Conservation (phyloP, 2,888 invertebrate species). For the Euplexia lucipara region DNA sequence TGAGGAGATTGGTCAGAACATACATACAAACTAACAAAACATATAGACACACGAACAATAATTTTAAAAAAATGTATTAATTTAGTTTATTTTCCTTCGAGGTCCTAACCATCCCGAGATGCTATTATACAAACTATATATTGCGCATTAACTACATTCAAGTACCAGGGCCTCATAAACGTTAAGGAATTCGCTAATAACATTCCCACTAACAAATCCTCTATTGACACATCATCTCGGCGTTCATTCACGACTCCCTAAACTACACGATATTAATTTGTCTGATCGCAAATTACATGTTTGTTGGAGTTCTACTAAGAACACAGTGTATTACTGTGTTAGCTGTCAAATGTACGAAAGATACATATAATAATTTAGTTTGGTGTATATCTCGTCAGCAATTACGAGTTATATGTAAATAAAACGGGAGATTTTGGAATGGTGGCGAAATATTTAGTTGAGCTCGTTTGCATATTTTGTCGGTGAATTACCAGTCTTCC, state of each 20-base stretch:
- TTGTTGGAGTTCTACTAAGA: slow-evolving; percentile 42
- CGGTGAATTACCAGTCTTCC: not conserved
- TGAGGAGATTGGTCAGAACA: no score
- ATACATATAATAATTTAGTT: slow-evolving; percentile 46
- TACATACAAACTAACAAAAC: no score
- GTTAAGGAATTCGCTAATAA: slow-evolving; percentile 14
- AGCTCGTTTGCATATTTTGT: slow-evolving; percentile 21
- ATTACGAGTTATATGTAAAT: slow-evolving; percentile 19
- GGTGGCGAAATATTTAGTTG: slow-evolving; percentile 27
- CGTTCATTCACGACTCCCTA: slow-evolving; percentile 26
- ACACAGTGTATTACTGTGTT: slow-evolving; percentile 51
- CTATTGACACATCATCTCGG: slow-evolving; percentile 43
- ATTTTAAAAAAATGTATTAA: no score
- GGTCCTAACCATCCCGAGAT: no score
- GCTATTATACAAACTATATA: not conserved
- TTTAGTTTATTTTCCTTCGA: no score
- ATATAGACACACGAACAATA: no score
- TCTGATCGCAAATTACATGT: slow-evolving; percentile 61
- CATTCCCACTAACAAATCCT: slow-evolving; percentile 27
- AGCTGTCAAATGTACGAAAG: slow-evolving; percentile 35
- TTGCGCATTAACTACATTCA: not conserved
- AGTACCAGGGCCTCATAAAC: slow-evolving; percentile 24
- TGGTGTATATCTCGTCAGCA: slow-evolving; percentile 44
- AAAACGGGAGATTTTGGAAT: slow-evolving; percentile 30
- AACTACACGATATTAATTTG: slow-evolving; percentile 52